Conservation (phyloP, 1,140 invertebrate species). For the Dendroctonus ponderosae region DNA sequence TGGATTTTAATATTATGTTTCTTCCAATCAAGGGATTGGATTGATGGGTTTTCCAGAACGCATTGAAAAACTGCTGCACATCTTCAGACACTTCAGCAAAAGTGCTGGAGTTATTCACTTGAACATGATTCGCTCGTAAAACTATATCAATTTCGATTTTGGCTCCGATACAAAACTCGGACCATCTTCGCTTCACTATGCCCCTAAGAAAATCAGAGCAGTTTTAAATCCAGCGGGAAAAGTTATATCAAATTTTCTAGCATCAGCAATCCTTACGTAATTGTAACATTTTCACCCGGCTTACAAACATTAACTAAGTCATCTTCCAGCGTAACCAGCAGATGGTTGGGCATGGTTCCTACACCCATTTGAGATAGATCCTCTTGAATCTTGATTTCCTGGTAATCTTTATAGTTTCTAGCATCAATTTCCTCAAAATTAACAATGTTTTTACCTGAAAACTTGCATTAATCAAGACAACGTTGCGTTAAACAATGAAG, state of each 20-base stretch:
- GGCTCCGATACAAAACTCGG: slow-evolving; percentile 57
- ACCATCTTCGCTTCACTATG: slow-evolving; percentile 72
- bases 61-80: slow-evolving; percentile 67
- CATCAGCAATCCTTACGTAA: slow-evolving; percentile 61
- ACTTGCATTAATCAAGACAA: background rate
- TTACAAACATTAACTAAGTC: slow-evolving; percentile 85
- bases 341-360: slow-evolving; percentile 72
- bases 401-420: slow-evolving; percentile 79
- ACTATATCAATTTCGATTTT: slow-evolving; percentile 70
- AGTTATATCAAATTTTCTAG: background rate
- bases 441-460: slow-evolving; percentile 51
- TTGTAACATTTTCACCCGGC: slow-evolving; percentile 83
- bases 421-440: slow-evolving; percentile 57
- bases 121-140: slow-evolving; percentile 71
- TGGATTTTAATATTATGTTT: slow-evolving; percentile 76
- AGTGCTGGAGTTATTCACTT: slow-evolving; percentile 69
- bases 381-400: slow-evolving; percentile 87
- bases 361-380: slow-evolving; percentile 69
- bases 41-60: slow-evolving; percentile 72
- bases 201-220: slow-evolving; percentile 60
- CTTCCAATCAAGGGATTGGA: slow-evolving; percentile 65
- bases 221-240: background rate
- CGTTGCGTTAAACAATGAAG: background rate
- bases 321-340: slow-evolving; percentile 80
- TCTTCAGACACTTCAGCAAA: slow-evolving; percentile 65